Percentiles rank a stretch among this genome's conserved stretches.
Conservation (phyloP, 2,113 vertebrate genomes). For the Oophaga pumilio region DNA sequence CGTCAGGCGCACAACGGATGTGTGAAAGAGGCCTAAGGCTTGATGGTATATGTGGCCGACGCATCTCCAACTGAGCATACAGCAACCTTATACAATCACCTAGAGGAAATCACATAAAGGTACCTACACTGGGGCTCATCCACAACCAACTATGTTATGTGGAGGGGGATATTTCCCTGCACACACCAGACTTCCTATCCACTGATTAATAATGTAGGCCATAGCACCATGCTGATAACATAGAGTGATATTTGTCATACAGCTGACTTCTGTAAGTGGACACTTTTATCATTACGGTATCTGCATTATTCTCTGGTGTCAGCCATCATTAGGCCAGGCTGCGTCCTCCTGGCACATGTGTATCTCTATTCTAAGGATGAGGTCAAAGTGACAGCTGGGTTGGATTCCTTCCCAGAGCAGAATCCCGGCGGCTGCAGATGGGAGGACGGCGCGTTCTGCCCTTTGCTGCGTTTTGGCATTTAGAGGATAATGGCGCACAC, state of each 20-base stretch:
- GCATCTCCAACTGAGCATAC: too few species aligned
- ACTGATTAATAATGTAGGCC: not conserved
- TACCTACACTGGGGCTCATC: not conserved
- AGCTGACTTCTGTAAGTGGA: not conserved
- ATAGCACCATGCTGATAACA: not conserved
- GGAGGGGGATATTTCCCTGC: not conserved
- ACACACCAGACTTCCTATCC: not conserved
- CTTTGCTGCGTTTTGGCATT: not conserved
- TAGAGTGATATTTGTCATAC: not conserved
- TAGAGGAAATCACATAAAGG: not conserved
- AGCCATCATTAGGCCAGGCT: not conserved
- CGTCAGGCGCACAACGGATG: too few species aligned
- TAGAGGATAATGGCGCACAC: not conserved
- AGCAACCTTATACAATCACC: too few species aligned
- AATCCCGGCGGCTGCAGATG: conserved; percentile 26
- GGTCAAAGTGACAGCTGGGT: conserved; percentile 50
- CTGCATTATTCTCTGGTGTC: not conserved
- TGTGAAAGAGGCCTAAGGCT: too few species aligned
- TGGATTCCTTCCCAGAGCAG: conserved; percentile 42
- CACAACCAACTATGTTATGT: not conserved
- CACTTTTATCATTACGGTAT: not conserved
- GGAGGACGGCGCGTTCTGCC: not conserved
- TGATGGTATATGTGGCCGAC: too few species aligned
- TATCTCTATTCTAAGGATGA: conserved; percentile 36
- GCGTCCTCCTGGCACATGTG: conserved; percentile 23